A percentile compares a stretch with the other conserved stretches of the same genome.
Conservation (phyloP, 1,140 invertebrate species). For the Vollenhovia emeryi region DNA sequence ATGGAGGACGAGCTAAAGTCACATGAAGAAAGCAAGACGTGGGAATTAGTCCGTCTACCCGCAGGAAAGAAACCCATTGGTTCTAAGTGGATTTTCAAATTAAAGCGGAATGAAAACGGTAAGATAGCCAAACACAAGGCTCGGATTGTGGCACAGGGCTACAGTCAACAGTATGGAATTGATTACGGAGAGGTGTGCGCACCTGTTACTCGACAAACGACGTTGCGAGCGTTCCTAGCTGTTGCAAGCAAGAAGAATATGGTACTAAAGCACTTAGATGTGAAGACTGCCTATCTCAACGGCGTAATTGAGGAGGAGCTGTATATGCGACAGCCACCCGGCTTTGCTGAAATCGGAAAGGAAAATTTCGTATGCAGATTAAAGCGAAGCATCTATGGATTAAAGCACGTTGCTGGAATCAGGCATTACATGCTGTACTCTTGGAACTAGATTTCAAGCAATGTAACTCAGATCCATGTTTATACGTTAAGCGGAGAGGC, state of each 20-base stretch:
- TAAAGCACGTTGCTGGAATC: neutral
- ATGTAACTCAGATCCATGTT: neutral
- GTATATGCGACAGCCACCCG: neutral
- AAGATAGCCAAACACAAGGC: neutral
- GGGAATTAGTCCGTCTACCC: neutral
- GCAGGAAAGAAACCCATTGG: neutral
- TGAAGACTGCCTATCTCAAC: neutral
- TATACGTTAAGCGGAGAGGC: neutral
- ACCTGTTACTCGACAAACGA: neutral
- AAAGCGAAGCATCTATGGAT: neutral
- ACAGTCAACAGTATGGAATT: neutral
- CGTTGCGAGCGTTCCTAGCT: neutral
- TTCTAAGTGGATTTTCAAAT: neutral
- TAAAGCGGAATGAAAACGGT: neutral
- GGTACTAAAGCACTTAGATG: neutral
- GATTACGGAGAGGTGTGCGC: neutral
- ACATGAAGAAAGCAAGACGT: neutral
- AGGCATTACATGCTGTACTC: neutral
- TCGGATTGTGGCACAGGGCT: neutral
- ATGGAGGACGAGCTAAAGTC: neutral
- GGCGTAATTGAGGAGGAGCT: neutral
- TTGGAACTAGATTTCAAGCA: neutral
- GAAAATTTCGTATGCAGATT: neutral
- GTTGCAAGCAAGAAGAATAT: neutral
- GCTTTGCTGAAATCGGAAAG: neutral